Evolutionary conservation across 2,888 invertebrate genomes (phyloP).

Genomic region (Philhelius pedissequus): DNA sequence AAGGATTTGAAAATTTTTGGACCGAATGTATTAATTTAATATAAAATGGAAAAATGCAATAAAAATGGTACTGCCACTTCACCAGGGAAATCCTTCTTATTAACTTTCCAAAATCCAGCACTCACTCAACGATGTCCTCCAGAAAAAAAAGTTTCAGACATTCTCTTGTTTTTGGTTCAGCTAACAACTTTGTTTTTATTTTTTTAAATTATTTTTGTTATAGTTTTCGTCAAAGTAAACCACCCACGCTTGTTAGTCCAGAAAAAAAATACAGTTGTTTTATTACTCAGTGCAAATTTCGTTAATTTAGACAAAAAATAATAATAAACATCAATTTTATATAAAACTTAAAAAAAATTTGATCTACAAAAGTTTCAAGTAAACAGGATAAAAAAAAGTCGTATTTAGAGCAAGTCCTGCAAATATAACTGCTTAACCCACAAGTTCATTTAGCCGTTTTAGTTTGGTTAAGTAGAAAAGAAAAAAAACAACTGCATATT

Average conservation of each 20-base stretch:
- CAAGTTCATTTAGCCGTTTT: slow-evolving; percentile 28
- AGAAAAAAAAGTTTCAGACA: not conserved
- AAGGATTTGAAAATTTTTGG: too few relatives aligned
- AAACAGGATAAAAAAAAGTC: not conserved
- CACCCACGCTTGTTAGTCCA: not conserved
- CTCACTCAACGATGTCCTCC: slow-evolving; percentile 38
- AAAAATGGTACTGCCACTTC: too few relatives aligned
- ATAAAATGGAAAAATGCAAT: too few relatives aligned
- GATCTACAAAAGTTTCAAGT: not conserved
- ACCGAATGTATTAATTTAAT: too few relatives aligned
- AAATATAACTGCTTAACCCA: slow-evolving; percentile 51
- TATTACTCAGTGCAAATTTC: slow-evolving; percentile 64
- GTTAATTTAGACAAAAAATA: slow-evolving; percentile 1
- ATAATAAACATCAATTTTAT: not conserved
- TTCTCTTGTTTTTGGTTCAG: not conserved
- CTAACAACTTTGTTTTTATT: not conserved
- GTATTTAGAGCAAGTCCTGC: slow-evolving; percentile 15
- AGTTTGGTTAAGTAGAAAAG: slow-evolving; percentile 40
- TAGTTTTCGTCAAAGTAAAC: not conserved
- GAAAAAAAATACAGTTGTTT: not conserved
- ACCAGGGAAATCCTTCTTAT: not conserved
- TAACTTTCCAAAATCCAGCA: not conserved
- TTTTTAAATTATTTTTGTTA: not conserved
- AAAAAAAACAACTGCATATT: not conserved
- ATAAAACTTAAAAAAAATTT: not conserved